Conservation (phyloP, 2,113 vertebrate genomes). For the Laticauda laticaudata region DNA sequence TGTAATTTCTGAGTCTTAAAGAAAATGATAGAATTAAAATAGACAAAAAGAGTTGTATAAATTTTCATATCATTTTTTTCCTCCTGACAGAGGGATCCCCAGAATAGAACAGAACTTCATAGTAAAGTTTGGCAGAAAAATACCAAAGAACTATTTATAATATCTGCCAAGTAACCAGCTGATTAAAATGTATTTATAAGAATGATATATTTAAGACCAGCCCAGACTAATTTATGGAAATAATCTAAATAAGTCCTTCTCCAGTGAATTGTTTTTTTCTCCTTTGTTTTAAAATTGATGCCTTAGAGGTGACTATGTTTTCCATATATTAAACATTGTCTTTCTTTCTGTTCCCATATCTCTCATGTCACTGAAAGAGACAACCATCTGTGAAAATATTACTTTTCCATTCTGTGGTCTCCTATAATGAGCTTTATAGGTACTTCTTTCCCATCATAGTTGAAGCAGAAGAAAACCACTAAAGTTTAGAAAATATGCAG, state of each 20-base stretch:
- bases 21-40: not conserved
- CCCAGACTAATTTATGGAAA: not conserved
- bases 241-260: not conserved
- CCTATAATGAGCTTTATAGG: not conserved
- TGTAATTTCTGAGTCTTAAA: not conserved
- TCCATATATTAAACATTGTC: not conserved
- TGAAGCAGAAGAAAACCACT: not conserved
- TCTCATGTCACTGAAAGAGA: not conserved
- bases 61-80: not conserved
- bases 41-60: not conserved
- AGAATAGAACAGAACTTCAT: not conserved
- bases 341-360: not conserved
- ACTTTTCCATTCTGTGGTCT: not conserved
- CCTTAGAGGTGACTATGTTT: not conserved
- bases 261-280: not conserved
- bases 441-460: not conserved
- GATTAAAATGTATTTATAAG: not conserved
- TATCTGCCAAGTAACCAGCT: not conserved
- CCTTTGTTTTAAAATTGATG: not conserved
- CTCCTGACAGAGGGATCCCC: not conserved
- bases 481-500: not conserved
- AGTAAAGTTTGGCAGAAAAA: slow-evolving; percentile 2
- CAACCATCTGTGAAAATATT: not conserved
- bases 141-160: not conserved
- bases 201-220: not conserved